phyloP scores from a whole-genome alignment of 2,797 vertebrate species.

The Gallirallus australis region DNA sequence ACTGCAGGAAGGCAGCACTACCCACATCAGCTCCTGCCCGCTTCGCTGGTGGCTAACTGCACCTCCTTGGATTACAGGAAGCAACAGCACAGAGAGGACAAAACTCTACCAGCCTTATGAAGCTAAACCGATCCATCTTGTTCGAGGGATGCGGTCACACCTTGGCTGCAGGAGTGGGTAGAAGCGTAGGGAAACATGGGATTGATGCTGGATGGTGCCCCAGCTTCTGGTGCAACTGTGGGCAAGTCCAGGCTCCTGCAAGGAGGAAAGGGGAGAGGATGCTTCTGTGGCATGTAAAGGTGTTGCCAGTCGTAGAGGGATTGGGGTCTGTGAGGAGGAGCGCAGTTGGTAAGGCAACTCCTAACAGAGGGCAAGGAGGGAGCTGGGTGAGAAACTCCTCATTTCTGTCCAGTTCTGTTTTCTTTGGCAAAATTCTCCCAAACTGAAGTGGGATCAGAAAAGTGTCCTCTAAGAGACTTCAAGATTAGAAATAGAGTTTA shows the following conservation, averaged over 20 bases:
- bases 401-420: neutral
- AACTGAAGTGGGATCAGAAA: neutral
- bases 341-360: neutral
- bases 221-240: neutral
- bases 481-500: neutral
- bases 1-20: neutral
- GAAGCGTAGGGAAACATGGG: fast-evolving
- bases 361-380: neutral
- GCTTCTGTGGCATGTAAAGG: fast-evolving
- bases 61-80: neutral
- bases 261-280: neutral
- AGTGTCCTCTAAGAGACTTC: neutral
- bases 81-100: neutral
- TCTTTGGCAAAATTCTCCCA: neutral
- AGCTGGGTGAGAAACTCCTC: neutral
- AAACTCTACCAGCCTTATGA: neutral
- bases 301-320: neutral
- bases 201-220: neutral
- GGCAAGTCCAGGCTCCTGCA: neutral
- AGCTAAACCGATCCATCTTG: neutral
- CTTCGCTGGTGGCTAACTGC: neutral
- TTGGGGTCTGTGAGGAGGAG: neutral
- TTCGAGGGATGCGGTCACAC: neutral
- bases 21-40: neutral
- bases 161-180: neutral